Evolutionary conservation across 1,140 invertebrate genomes (phyloP).

Genomic region (Brachystomella parvula): DNA sequence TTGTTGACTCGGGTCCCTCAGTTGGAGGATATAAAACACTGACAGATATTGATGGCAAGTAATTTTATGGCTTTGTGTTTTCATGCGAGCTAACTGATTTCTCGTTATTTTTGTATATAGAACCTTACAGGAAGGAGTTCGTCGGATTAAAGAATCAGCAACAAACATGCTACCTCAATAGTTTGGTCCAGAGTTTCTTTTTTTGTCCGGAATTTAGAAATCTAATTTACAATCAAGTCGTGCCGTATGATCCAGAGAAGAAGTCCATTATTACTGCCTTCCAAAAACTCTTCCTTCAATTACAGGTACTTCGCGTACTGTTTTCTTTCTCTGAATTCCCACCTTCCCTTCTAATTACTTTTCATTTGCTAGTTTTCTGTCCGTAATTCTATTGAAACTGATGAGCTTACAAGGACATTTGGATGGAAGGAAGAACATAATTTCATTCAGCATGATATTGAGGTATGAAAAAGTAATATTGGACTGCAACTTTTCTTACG

Average conservation of each 20-base stretch:
- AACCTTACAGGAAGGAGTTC: constrained; percentile 48
- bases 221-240: constrained; percentile 79
- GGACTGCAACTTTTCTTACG: neutral
- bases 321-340: neutral
- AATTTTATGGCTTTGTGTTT: neutral
- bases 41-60: neutral
- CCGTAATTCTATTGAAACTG: constrained; percentile 71
- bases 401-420: constrained; percentile 78
- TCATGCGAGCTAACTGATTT: neutral
- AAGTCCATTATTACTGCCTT: constrained; percentile 75
- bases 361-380: constrained; percentile 59
- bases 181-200: constrained; percentile 76
- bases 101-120: constrained; percentile 1
- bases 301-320: constrained; percentile 49
- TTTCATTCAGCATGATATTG: constrained; percentile 79
- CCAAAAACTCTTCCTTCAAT: constrained; percentile 76
- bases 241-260: constrained; percentile 55
- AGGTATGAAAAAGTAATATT: neutral
- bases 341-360: constrained; percentile 5
- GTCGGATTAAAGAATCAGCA: constrained; percentile 87
- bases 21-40: neutral
- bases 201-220: constrained; percentile 95
- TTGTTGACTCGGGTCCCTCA: neutral
- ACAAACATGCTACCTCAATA: constrained; percentile 91
- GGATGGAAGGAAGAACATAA: constrained; percentile 85